These are phyloP conservation scores for Chloropsis hardwickii DNA, from an alignment of 2,113 vertebrate species.

Conservation along the genomic window DNA sequence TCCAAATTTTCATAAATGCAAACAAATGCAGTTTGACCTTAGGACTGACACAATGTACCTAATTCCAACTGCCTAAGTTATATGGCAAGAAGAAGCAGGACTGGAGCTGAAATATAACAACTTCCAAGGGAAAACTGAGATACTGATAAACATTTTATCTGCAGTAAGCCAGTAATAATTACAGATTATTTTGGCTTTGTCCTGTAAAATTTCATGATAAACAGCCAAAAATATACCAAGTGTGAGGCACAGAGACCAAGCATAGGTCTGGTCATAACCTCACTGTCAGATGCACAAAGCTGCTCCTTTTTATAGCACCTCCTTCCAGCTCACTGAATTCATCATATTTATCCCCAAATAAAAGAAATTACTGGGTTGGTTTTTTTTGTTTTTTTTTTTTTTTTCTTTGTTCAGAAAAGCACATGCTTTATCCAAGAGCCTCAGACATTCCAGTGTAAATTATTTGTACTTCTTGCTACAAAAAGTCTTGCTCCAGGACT, in stretches of 20 bases:
- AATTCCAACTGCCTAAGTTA: not conserved
- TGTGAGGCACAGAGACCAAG: not conserved
- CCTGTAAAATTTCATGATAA: not conserved
- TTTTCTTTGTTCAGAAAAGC: not conserved
- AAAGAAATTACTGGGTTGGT: not conserved
- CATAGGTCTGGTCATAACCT: not conserved
- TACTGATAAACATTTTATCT: not conserved
- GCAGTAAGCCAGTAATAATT: not conserved
- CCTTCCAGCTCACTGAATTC: not conserved
- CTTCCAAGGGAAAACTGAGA: not conserved
- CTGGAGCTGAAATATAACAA: not conserved
- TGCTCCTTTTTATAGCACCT: not conserved
- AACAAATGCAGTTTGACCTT: not conserved
- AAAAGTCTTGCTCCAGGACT: constrained; percentile 20
- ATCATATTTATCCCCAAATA: not conserved
- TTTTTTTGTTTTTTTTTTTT: not conserved
- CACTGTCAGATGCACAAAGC: not conserved
- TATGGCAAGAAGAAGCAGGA: not conserved
- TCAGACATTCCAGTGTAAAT: constrained; percentile 10
- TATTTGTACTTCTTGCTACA: constrained; percentile 13
- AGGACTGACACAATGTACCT: not conserved
- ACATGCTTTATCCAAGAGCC: not conserved
- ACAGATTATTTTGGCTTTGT: not conserved
- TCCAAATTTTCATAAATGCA: not conserved
- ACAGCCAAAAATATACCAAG: not conserved